phyloP scores from a whole-genome alignment of 2,797 vertebrate genomes.

The Protonibea diacanthus region DNA sequence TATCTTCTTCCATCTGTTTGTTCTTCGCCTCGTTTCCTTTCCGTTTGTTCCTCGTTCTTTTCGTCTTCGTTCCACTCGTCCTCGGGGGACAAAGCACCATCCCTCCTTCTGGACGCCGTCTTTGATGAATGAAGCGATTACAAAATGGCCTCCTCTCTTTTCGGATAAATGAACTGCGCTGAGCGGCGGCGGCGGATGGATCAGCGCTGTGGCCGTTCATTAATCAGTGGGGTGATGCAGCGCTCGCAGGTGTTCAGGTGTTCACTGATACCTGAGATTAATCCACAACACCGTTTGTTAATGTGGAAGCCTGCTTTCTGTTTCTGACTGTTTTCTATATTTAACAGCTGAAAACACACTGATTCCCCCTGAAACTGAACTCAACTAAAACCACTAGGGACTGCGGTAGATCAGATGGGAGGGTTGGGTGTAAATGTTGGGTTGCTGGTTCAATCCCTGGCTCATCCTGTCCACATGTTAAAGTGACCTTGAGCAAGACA shows the following conservation, averaged over 20 bases:
- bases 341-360: constrained; percentile 28
- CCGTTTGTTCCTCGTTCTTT: constrained; percentile 1
- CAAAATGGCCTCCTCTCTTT: constrained; percentile 65
- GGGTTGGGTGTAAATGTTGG: background rate
- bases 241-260: constrained; percentile 80
- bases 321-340: constrained; percentile 45
- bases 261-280: constrained; percentile 71
- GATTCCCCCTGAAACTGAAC: background rate
- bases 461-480: background rate
- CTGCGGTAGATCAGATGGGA: background rate
- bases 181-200: constrained; percentile 59
- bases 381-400: background rate
- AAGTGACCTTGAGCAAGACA: background rate
- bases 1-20: constrained; percentile 34
- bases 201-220: constrained; percentile 47
- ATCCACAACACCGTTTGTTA: constrained; percentile 54
- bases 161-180: constrained; percentile 69
- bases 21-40: constrained; percentile 34
- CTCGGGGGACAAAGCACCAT: constrained; percentile 54
- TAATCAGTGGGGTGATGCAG: constrained; percentile 67
- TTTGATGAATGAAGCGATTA: constrained; percentile 79
- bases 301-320: constrained; percentile 33
- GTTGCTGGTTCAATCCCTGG: background rate
- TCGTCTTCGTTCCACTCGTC: constrained; percentile 23
- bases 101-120: constrained; percentile 53